These are phyloP conservation scores for Cyprinodon variegatus DNA, from an alignment of 2,113 vertebrate genomes.

Conservation along the genomic window DNA sequence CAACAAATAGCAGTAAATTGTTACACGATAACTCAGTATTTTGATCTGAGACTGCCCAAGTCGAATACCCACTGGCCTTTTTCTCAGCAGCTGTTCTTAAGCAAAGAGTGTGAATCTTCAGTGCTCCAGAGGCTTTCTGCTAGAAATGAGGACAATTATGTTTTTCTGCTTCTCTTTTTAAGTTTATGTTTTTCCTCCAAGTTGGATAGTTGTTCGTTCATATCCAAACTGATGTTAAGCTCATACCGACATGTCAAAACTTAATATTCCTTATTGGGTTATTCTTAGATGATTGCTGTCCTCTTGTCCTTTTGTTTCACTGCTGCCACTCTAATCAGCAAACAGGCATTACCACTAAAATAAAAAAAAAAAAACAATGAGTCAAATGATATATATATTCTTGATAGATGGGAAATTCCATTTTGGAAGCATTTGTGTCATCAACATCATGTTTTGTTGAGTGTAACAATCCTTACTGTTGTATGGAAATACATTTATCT, in stretches of 20 bases:
- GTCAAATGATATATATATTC: constrained; percentile 42
- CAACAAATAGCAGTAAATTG: not conserved
- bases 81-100: constrained; percentile 48
- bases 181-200: constrained; percentile 44
- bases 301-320: constrained; percentile 24
- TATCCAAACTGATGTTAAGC: constrained; percentile 48
- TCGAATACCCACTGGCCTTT: not conserved
- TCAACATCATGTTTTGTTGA: constrained; percentile 14
- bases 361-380: constrained; percentile 28
- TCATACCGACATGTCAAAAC: constrained; percentile 42
- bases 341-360: constrained; percentile 21
- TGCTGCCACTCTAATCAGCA: constrained; percentile 37
- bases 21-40: constrained; percentile 15
- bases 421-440: constrained; percentile 7
- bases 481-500: constrained; percentile 20
- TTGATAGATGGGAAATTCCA: constrained; percentile 25
- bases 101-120: constrained; percentile 44
- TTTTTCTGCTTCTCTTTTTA: constrained; percentile 30
- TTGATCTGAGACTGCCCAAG: constrained; percentile 18
- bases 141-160: constrained; percentile 54
- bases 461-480: constrained; percentile 22
- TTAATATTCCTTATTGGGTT: not conserved
- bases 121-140: constrained; percentile 57
- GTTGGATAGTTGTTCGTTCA: constrained; percentile 32
- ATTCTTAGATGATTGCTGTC: constrained; percentile 12